These are phyloP conservation scores for Willowsia nigromaculata DNA, from an alignment of 2,888 invertebrate species.

Conservation along the genomic window DNA sequence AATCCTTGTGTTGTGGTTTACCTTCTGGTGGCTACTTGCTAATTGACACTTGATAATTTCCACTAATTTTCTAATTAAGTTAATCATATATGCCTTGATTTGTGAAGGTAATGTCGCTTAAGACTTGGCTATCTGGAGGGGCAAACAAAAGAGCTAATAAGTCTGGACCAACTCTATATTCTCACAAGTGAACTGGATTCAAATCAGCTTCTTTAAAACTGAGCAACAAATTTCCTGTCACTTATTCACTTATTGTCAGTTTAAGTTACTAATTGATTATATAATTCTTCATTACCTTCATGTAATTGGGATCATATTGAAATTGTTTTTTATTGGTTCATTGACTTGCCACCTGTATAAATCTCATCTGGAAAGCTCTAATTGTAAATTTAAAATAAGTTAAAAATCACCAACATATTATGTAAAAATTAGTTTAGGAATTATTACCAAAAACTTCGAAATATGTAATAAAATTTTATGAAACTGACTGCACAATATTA, in stretches of 20 bases:
- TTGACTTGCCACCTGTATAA: neutral
- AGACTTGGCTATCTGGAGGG: neutral
- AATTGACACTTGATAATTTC: neutral
- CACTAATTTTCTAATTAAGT: neutral
- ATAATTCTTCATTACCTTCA: neutral
- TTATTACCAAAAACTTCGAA: too few relatives aligned
- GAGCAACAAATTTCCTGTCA: neutral
- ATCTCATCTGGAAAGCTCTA: too few relatives aligned
- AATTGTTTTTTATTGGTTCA: neutral
- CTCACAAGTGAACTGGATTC: neutral
- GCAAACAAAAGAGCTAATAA: neutral
- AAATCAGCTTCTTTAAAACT: neutral
- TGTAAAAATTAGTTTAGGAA: too few relatives aligned
- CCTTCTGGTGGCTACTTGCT: neutral
- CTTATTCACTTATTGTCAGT: neutral
- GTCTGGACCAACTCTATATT: neutral
- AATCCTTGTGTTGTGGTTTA: neutral
- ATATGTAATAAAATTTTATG: too few relatives aligned
- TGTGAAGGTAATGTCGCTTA: neutral
- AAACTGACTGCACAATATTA: too few relatives aligned
- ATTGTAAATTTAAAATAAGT: too few relatives aligned
- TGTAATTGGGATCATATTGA: neutral
- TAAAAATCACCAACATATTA: too few relatives aligned
- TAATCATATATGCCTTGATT: neutral
- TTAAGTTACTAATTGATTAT: neutral